A percentile compares a stretch with the other conserved stretches of the same genome.
Conservation (phyloP, 2,113 vertebrate species). For the Sarotherodon lohbergeri region DNA sequence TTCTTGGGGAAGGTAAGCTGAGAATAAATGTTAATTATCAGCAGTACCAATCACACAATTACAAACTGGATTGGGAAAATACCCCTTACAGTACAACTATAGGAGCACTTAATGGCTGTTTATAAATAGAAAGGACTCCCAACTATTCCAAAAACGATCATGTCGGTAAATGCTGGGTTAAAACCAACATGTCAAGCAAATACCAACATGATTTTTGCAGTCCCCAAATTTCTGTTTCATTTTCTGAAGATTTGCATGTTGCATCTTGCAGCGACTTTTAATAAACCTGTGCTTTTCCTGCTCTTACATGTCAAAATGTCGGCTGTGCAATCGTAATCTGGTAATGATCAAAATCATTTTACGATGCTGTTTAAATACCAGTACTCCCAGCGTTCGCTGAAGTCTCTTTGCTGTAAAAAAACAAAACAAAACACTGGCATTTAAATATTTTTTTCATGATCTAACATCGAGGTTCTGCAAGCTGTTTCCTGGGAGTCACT, state of each 20-base stretch:
- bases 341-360: neutral
- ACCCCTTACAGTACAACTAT: neutral
- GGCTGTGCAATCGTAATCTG: neutral
- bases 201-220: neutral
- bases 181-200: neutral
- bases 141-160: neutral
- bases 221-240: neutral
- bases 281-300: neutral
- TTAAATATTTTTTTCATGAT: neutral
- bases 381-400: neutral
- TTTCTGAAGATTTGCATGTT: neutral
- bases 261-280: neutral
- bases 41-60: neutral
- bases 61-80: neutral
- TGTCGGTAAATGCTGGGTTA: neutral
- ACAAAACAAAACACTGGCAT: neutral
- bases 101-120: neutral
- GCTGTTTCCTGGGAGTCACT: neutral
- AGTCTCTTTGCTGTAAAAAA: neutral
- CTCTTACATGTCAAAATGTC: neutral
- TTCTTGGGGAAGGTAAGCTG: constrained; percentile 10
- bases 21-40: constrained; percentile 25
- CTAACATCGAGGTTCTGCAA: neutral
- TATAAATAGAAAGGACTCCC: neutral
- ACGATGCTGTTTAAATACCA: neutral